These are phyloP conservation scores for Neocloeon triangulifer DNA, from an alignment of 1,140 invertebrate species.

Conservation along the genomic window DNA sequence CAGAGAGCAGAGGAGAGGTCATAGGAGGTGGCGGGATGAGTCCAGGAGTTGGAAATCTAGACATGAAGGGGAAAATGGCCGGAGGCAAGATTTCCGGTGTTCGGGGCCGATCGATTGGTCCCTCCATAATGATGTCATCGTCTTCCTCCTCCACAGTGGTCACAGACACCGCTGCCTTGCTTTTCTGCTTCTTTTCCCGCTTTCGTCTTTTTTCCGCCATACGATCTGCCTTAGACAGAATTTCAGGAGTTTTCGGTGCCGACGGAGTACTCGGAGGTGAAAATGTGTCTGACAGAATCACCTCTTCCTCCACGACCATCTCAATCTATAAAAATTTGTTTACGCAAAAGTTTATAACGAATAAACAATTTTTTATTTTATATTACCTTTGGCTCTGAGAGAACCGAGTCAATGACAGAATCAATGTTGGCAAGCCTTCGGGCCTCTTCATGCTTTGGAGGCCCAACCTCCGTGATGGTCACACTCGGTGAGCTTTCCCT, in stretches of 20 bases:
- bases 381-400: no score
- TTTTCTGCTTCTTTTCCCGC: conserved; percentile 26
- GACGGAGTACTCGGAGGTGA: conserved; percentile 28
- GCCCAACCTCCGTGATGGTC: neutral
- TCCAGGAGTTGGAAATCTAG: conserved; percentile 33
- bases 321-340: no score
- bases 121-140: no score
- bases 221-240: conserved; percentile 12
- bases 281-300: conserved; percentile 11
- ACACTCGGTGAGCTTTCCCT: conserved; percentile 21
- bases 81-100: conserved; percentile 22
- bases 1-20: conserved; percentile 14
- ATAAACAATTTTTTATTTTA: no score
- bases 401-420: no score
- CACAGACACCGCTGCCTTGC: no score
- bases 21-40: conserved; percentile 33
- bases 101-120: conserved; percentile 35
- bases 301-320: neutral
- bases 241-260: conserved; percentile 30
- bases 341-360: no score
- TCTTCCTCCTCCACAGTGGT: no score
- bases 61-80: conserved; percentile 23
- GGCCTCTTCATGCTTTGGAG: neutral
- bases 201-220: conserved; percentile 14
- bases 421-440: neutral